Conservation (phyloP, 2,113 vertebrate genomes). For the Carassius auratus region DNA sequence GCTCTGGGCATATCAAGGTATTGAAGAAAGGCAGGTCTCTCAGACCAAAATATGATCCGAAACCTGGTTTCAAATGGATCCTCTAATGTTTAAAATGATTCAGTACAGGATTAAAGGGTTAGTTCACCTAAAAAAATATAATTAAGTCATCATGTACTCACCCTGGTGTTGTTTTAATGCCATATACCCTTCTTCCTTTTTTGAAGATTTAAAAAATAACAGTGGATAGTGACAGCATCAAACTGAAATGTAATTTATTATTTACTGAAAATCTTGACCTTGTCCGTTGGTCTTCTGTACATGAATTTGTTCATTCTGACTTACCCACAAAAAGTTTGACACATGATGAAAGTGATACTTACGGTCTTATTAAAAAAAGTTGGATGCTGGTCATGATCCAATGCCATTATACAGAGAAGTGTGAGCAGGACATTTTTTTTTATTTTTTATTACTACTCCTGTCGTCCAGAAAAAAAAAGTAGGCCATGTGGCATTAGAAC, state of each 20-base stretch:
- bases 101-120: background rate
- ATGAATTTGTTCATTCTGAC: background rate
- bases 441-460: background rate
- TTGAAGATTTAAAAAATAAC: too few species aligned
- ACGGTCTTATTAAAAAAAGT: background rate
- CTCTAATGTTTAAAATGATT: background rate
- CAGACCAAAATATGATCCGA: background rate
- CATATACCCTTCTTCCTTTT: too few species aligned
- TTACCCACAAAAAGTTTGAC: too few species aligned
- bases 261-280: background rate
- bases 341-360: background rate
- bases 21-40: conserved; percentile 15
- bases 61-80: background rate
- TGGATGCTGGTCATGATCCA: background rate
- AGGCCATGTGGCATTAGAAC: too few species aligned
- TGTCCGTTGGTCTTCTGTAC: background rate
- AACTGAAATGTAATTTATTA: background rate
- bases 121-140: background rate
- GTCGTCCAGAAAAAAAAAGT: too few species aligned
- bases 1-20: conserved; percentile 87
- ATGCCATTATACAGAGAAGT: background rate
- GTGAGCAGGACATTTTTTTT: background rate
- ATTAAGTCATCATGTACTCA: background rate
- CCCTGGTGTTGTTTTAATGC: too few species aligned
- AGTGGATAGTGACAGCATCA: too few species aligned